Base-by-base conservation (phyloP, 2,113 vertebrate genomes). In the Odocoileus virginianus region DNA sequence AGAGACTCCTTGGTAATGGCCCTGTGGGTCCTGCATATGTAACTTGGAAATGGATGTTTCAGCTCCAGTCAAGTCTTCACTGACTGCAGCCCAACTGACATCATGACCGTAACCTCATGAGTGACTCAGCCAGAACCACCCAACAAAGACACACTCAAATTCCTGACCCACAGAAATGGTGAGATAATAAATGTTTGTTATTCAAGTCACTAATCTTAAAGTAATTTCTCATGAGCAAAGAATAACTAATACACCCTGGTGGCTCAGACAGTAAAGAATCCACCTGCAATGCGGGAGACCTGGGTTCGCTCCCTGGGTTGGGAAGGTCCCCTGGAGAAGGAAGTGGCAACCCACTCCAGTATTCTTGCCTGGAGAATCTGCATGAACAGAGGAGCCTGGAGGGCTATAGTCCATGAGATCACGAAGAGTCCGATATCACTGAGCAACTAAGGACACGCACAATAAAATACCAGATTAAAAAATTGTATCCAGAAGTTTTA, bases 381-480 rank as follows among this genome's bases (percentile, higher is more conserved):
- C 9, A 6, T 71, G n/a, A 40, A 40, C 67, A 71, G 36, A 40
- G 67, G 67, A 40, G 10, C n/a, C n/a, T 71, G 67, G 9, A 71
- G 67, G 4, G n/a, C 67, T 71, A 13, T 71, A 40, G n/a, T 71
- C 67, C n/a, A 23, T 71, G n/a, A 71, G n/a, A 21, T 71, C n/a
- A 71, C 67, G 40, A 23, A 23, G 5, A 71, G 67, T 71, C 67
- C 12, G 19, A 71, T 71, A 40, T 40, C n/a, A 71, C 67, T 71
- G n/a, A 71, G n/a, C 0, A 0, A 40, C 67, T 71, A 40, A 71
- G 67, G 1, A 40, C 19, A 40, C n/a, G 21, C 10, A 23, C 25
- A 87, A 64, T 74, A 74, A 94, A 84, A 7, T 14, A 36, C 19
- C 25, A 92, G 33, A n/a, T 61, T 61, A 71, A n/a, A 78, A 83